Evolutionary conservation across 2,888 invertebrate genomes (phyloP).

Genomic region (Macaria notata): DNA sequence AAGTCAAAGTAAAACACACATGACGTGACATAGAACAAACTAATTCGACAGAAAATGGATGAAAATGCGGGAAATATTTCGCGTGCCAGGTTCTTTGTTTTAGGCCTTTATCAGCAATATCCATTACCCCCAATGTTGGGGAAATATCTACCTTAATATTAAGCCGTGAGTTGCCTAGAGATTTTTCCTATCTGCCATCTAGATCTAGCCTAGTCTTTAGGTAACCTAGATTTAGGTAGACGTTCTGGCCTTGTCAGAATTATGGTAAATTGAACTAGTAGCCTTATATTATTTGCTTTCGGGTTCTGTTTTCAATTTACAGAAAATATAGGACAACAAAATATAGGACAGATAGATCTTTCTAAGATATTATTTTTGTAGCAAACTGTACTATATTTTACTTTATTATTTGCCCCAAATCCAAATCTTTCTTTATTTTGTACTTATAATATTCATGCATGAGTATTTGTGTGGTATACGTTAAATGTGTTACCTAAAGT

Average conservation of each 20-base stretch:
- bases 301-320: too few relatives aligned
- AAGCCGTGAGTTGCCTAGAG: conserved; percentile 41
- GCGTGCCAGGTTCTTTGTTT: conserved; percentile 17
- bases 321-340: too few relatives aligned
- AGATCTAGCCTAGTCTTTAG: conserved; percentile 35
- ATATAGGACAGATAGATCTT: too few relatives aligned
- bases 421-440: too few relatives aligned
- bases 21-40: not conserved
- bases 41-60: conserved; percentile 2
- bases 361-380: too few relatives aligned
- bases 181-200: conserved; percentile 48
- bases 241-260: conserved; percentile 39
- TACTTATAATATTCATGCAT: too few relatives aligned
- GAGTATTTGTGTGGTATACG: too few relatives aligned
- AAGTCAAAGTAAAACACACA: too few relatives aligned
- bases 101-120: conserved; percentile 29
- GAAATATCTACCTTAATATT: conserved; percentile 28
- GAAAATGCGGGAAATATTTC: conserved; percentile 18
- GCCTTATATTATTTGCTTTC: too few relatives aligned
- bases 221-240: conserved; percentile 23
- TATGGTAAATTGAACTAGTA: conserved; percentile 35
- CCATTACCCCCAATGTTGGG: conserved; percentile 30
- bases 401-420: too few relatives aligned
- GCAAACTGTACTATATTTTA: too few relatives aligned
- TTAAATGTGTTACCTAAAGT: too few relatives aligned